These are phyloP conservation scores for Xiphophorus hellerii DNA, from an alignment of 2,113 vertebrate genomes.

Conservation along the genomic window DNA sequence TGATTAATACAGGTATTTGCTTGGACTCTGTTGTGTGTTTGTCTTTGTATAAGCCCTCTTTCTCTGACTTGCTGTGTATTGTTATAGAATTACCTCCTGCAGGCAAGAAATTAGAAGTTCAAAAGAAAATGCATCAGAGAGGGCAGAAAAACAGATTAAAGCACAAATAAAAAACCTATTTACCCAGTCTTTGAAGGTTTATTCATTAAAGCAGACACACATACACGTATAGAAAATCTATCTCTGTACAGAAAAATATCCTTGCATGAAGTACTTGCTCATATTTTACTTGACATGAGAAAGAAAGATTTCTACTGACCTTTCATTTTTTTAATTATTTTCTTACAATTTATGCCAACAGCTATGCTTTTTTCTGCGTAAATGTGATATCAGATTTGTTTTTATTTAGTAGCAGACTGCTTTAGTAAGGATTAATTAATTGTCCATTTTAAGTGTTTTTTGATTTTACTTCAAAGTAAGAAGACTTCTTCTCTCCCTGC, in stretches of 20 bases:
- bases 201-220: not conserved
- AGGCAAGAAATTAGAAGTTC: conserved; percentile 26
- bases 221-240: conserved; percentile 3
- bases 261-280: conserved; percentile 7
- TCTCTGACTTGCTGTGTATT: conserved; percentile 28
- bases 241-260: not conserved
- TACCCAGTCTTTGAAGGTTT: conserved; percentile 7
- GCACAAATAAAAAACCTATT: not conserved
- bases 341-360: not conserved
- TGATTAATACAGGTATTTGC: conserved; percentile 15
- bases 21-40: not conserved
- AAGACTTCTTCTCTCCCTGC: not conserved
- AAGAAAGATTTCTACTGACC: not conserved
- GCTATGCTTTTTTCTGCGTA: conserved; percentile 25
- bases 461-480: conserved; percentile 23
- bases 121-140: conserved; percentile 28
- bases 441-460: conserved; percentile 29
- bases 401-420: conserved; percentile 15
- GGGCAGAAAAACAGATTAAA: conserved; percentile 3
- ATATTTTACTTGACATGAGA: conserved; percentile 3
- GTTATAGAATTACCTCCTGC: conserved; percentile 39
- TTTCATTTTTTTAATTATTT: conserved; percentile 19
- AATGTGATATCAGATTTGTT: conserved; percentile 31
- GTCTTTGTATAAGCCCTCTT: not conserved
- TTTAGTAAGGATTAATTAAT: conserved; percentile 38